Conservation (phyloP, 2,113 vertebrate genomes). For the Epinephelus moara region DNA sequence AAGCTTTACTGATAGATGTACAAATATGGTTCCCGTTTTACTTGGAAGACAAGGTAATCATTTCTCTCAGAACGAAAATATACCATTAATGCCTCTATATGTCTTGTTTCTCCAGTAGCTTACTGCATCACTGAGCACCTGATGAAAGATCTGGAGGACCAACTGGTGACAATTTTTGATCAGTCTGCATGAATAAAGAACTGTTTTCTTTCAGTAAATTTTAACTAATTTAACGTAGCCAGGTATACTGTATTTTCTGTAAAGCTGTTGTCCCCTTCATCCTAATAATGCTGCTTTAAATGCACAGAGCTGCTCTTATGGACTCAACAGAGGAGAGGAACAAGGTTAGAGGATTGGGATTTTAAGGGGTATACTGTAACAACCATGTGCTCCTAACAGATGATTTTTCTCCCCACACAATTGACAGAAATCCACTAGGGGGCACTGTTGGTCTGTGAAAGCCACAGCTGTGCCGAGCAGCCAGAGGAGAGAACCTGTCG, state of each 20-base stretch:
- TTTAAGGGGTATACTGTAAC: neutral
- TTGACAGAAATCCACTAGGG: conserved; percentile 66
- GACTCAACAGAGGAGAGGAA: conserved; percentile 41
- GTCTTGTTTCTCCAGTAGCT: no score
- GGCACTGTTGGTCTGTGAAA: conserved; percentile 76
- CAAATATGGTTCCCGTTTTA: no score
- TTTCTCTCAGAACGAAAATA: no score
- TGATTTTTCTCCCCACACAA: neutral
- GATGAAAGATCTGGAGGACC: neutral
- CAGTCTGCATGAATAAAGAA: neutral
- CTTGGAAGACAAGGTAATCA: no score
- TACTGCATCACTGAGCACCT: conserved; percentile 7
- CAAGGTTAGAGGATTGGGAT: neutral
- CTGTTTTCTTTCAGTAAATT: neutral
- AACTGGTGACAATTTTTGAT: neutral
- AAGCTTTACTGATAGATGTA: no score
- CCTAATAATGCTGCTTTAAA: conserved; percentile 28
- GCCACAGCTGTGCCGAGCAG: neutral
- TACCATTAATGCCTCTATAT: no score
- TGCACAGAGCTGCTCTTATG: conserved; percentile 24
- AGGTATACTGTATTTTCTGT: neutral
- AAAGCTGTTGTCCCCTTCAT: conserved; percentile 15
- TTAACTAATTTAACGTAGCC: neutral
- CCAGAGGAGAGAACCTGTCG: conserved; percentile 50
- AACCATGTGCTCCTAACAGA: conserved; percentile 1